Base-by-base conservation (phyloP, 2,888 invertebrate species). In the Pandemis corylana region DNA sequence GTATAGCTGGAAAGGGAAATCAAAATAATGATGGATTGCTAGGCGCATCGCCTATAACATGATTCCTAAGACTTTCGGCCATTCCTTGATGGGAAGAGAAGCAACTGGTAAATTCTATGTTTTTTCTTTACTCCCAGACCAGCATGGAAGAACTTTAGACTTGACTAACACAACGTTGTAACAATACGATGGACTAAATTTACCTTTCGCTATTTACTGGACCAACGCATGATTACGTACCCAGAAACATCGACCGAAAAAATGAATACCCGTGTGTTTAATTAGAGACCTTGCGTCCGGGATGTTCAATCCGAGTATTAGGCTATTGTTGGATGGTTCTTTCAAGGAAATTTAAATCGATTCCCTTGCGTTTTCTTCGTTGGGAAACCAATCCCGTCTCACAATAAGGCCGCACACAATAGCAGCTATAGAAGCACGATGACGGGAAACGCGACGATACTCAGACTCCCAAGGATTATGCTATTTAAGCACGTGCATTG, bases 341-440 rank as follows among this genome's bases (percentile, higher is more conserved):
- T 92, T 89, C 87, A 87, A 87, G 88, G 87, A 88, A 87, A 90
- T 92, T 93, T 89, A 93, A 94, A 94, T 94, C 93, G 90, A 93
- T 93, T 92, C 90, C 88, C 85, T 79, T 80, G 86, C 86, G 89
- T 90, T 91, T 90, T 90, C 91, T 87, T 86, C 87, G 85, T 78
- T 83, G 86, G 85, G 89, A 90, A 93, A 91, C 90, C 92, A 93
- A 93, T 92, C 92, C 92, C 89, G 82, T 80, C 81, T 82, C 89
- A 93, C 94, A 94, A 94, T 94, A 87, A 88, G 87, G 84, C 77
- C 83, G 85, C 82, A 82, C 85, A 93, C 93, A 93, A 94, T 93
- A 80, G 91, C 56, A 85, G 87, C 87, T 89, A 89, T 87, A 83
- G 83, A 82, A 81, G 83, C 77, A 75, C 80, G 87, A 90, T 89